Base-by-base conservation (phyloP, 2,888 invertebrate species). In the Mylabris sibirica region DNA sequence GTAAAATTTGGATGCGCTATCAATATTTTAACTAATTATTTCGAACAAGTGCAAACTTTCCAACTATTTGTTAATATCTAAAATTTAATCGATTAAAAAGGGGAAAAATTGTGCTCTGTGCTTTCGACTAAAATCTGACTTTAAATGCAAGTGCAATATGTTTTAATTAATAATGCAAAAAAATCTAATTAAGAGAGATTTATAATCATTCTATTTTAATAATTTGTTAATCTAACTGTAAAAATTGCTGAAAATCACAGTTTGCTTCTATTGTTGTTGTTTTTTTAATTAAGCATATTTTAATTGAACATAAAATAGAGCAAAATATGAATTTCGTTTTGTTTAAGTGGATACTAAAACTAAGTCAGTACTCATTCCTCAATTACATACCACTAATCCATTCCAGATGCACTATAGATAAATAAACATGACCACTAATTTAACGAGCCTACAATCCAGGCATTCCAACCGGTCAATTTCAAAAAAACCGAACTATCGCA, bases 311-410 rank as follows among this genome's bases (percentile, higher is more conserved):
- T 49, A 17, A 6, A 5, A 49, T 11, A 20, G 20, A 49, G 20
- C 20, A 49, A 49, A 49, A 20, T 49, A 63, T 59, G 63, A 65
- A 65, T 65, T 68, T 60, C 30, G 30, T 1, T 30, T 30, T 30
- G 8, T 30, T 30, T 30, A n/a, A 38, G 61, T 60, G 65, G 73
- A 80, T 79, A 81, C 80, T 78, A 80, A 81, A 80, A 79, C 60
- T 73, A 74, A 81, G 81, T 81, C 81, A 81, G 81, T 81, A 81
- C 81, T 78, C 81, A 80, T 81, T 81, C 80, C 76, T 70, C 65
- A 66, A 71, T 72, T 71, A 78, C 80, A 78, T 80, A 79, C 80
- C 81, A 80, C 81, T 80, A 80, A 64, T 76, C 77, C 77, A 78
- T 76, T 78, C 78, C 72, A 69, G 71, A 76, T 79, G 79, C 78